Conservation (phyloP, 1,140 invertebrate genomes). For the Cataglyphis hispanica region DNA sequence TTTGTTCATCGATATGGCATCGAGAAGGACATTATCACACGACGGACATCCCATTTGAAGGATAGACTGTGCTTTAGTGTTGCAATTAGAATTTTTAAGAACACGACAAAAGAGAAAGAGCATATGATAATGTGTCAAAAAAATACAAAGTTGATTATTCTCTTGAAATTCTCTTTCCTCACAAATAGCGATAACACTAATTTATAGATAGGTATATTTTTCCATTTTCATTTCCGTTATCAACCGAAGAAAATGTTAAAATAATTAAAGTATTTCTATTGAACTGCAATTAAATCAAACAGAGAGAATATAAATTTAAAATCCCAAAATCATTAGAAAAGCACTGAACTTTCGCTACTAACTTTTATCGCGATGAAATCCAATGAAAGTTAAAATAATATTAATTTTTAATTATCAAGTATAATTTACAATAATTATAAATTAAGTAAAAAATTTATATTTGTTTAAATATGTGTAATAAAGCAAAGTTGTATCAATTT, state of each 20-base stretch:
- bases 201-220: neutral
- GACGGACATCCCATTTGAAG: neutral
- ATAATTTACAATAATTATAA: neutral
- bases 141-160: neutral
- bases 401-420: no score
- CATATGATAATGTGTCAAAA: constrained; percentile 21
- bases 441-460: neutral
- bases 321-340: neutral
- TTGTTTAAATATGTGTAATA: neutral
- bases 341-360: neutral
- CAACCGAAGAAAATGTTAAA: neutral
- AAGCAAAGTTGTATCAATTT: neutral
- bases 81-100: constrained; percentile 14
- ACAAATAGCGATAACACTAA: neutral
- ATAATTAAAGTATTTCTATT: neutral
- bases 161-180: neutral
- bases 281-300: neutral
- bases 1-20: neutral
- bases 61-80: neutral
- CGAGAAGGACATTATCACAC: neutral
- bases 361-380: neutral
- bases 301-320: neutral
- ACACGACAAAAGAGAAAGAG: neutral
- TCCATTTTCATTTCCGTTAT: neutral
- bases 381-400: neutral